A percentile compares a stretch with the other conserved stretches of the same genome.
Evolutionary conservation across 1,140 invertebrate genomes (phyloP).

Genomic region (Epicauta chinensis): DNA sequence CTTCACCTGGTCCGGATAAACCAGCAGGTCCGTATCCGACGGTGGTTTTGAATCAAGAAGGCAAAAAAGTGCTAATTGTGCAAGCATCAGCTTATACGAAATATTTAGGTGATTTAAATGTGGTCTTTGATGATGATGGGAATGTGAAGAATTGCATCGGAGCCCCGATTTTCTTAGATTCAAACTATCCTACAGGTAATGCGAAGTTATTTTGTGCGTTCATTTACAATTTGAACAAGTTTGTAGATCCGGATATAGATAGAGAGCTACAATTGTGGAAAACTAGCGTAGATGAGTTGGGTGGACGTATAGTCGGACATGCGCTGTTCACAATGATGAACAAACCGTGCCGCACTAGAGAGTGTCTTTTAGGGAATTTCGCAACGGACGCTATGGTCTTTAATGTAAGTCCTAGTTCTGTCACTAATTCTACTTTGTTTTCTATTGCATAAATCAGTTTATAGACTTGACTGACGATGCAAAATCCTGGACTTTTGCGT

Average conservation of each 20-base stretch:
- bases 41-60: slow-evolving; percentile 36
- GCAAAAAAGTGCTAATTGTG: slow-evolving; percentile 58
- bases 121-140: slow-evolving; percentile 66
- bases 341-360: slow-evolving; percentile 50
- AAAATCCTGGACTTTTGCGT: slow-evolving; percentile 54
- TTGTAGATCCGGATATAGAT: slow-evolving; percentile 44
- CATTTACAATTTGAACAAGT: too few relatives aligned
- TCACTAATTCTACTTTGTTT: too few relatives aligned
- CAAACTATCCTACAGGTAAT: slow-evolving; percentile 55
- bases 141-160: slow-evolving; percentile 62
- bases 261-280: slow-evolving; percentile 52
- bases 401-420: slow-evolving; percentile 41
- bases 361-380: slow-evolving; percentile 73
- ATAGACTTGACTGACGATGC: too few relatives aligned
- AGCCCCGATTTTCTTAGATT: slow-evolving; percentile 68
- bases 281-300: slow-evolving; percentile 50
- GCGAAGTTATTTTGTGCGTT: too few relatives aligned
- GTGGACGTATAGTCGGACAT: slow-evolving; percentile 50
- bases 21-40: slow-evolving; percentile 50
- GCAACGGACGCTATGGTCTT: slow-evolving; percentile 67
- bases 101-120: slow-evolving; percentile 67
- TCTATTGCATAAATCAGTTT: too few relatives aligned
- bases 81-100: slow-evolving; percentile 64
- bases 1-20: slow-evolving; percentile 39
- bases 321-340: slow-evolving; percentile 52